Conservation (phyloP, 2,113 vertebrate species). For the Caretta caretta region DNA sequence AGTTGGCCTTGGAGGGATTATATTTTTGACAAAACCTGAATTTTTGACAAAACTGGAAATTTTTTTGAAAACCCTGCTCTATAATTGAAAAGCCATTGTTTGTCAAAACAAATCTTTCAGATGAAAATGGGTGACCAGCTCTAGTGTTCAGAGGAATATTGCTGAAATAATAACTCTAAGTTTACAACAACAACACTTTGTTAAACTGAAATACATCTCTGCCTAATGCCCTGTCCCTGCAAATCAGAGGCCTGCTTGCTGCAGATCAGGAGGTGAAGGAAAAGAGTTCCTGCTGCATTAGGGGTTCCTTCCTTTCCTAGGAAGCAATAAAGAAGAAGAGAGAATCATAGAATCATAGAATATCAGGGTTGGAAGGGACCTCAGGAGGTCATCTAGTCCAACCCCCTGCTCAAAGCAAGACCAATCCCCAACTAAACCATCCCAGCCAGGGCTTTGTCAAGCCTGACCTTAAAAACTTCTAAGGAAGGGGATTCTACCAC, state of each 20-base stretch:
- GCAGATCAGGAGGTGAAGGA: background rate
- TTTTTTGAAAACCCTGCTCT: background rate
- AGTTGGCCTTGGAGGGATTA: background rate
- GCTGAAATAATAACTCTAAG: background rate
- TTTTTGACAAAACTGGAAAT: background rate
- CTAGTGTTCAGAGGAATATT: background rate
- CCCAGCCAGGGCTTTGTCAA: no score
- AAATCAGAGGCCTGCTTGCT: background rate
- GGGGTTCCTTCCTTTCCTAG: no score
- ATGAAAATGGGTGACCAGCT: background rate
- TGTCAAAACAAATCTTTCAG: background rate
- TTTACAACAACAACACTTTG: no score
- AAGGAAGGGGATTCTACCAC: no score
- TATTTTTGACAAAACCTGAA: background rate
- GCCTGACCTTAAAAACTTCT: no score
- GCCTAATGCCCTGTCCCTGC: background rate
- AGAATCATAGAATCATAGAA: no score
- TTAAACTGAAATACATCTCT: background rate
- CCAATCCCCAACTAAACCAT: no score
- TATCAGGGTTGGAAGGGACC: no score
- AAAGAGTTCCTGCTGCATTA: background rate
- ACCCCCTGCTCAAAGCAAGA: no score
- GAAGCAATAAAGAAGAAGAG: no score
- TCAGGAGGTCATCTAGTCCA: no score
- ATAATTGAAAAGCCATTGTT: background rate